phyloP scores from a whole-genome alignment of 2,113 vertebrate genomes.

The Phalacrocorax brasilianus region DNA sequence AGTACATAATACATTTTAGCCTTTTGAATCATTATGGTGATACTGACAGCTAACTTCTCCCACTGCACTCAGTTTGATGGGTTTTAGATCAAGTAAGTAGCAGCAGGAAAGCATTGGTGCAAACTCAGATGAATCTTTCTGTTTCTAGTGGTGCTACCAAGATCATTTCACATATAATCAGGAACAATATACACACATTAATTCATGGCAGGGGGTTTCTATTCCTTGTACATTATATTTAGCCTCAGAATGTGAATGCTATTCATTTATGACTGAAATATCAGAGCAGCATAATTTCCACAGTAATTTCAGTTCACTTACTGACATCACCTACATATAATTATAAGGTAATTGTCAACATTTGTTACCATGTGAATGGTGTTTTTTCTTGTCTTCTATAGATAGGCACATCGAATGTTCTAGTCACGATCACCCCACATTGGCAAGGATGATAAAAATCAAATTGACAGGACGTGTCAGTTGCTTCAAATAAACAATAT shows the following conservation, averaged over 20 bases:
- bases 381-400: constrained; percentile 45
- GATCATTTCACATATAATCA: constrained; percentile 17
- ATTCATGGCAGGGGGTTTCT: constrained; percentile 60
- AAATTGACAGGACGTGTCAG: constrained; percentile 45
- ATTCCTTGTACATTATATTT: constrained; percentile 61
- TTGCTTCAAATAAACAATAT: constrained; percentile 38
- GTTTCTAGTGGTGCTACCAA: constrained; percentile 27
- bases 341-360: constrained; percentile 81
- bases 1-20: background rate
- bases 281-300: constrained; percentile 70
- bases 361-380: constrained; percentile 62
- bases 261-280: constrained; percentile 66
- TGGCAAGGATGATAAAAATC: constrained; percentile 47
- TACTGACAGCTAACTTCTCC: background rate
- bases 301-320: constrained; percentile 83
- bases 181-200: constrained; percentile 13
- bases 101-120: background rate
- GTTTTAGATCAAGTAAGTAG: background rate
- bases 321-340: constrained; percentile 79
- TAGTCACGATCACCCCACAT: constrained; percentile 8
- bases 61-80: background rate
- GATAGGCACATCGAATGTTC: constrained; percentile 30
- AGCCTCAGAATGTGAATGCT: constrained; percentile 60
- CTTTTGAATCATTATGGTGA: background rate
- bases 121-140: background rate